phyloP scores from a whole-genome alignment of 2,797 vertebrate species.

The Poecilia gillii region DNA sequence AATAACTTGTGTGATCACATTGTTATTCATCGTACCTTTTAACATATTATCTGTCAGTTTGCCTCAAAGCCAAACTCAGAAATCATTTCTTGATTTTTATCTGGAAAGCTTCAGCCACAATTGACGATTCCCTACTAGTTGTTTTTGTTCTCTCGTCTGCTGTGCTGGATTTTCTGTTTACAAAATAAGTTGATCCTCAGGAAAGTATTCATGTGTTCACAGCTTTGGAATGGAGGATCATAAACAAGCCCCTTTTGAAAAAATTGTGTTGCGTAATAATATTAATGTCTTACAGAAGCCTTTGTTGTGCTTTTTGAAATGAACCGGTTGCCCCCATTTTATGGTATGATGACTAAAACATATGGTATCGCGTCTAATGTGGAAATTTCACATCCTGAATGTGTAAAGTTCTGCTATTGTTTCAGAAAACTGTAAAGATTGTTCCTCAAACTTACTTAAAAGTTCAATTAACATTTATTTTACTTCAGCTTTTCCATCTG shows the following conservation, averaged over 20 bases:
- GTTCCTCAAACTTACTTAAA: neutral
- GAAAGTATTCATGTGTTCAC: conserved; percentile 5
- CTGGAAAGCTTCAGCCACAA: neutral
- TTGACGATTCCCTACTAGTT: neutral
- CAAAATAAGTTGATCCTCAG: neutral
- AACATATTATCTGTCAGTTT: neutral
- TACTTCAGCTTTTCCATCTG: neutral
- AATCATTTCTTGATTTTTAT: neutral
- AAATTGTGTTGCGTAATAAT: conserved; percentile 28
- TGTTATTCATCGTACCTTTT: neutral
- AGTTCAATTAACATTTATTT: neutral
- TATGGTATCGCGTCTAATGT: neutral
- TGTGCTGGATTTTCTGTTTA: neutral
- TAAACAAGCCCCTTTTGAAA: conserved; percentile 14
- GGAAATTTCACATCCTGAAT: neutral
- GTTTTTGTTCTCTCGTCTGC: neutral
- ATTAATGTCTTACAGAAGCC: conserved; percentile 46
- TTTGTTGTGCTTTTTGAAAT: conserved; percentile 40
- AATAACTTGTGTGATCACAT: neutral
- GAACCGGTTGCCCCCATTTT: conserved; percentile 34
- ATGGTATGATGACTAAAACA: neutral
- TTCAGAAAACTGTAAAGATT: neutral
- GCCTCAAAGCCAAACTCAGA: neutral
- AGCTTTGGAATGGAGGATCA: conserved; percentile 14
- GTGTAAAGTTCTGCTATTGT: neutral